Conservation (phyloP, 2,797 vertebrate species). For the Lutjanus argentimaculatus region DNA sequence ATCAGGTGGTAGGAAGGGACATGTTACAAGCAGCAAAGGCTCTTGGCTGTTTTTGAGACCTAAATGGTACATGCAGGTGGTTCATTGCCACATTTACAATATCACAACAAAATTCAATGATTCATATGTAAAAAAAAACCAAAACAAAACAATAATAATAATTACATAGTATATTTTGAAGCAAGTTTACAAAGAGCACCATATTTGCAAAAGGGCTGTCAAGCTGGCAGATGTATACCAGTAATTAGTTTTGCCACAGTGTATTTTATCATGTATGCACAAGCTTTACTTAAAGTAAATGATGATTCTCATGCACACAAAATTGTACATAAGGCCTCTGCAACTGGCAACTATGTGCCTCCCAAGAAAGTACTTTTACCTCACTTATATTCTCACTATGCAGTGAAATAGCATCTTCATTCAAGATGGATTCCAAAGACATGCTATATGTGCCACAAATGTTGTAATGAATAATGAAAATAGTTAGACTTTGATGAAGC, state of each 20-base stretch:
- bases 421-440: no score
- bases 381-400: background rate
- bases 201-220: background rate
- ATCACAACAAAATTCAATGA: background rate
- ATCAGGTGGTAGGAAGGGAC: background rate
- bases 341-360: background rate
- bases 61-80: background rate
- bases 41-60: rapidly evolving
- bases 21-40: background rate
- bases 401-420: background rate
- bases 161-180: background rate
- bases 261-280: background rate
- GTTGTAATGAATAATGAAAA: background rate
- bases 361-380: background rate
- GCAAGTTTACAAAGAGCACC: background rate
- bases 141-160: background rate
- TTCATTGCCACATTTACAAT: background rate
- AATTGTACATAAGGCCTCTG: background rate
- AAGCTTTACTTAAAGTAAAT: background rate
- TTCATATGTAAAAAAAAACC: background rate
- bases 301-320: background rate
- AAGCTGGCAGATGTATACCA: background rate
- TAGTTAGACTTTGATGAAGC: background rate
- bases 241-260: background rate
- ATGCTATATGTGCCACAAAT: background rate